These are phyloP conservation scores for Diuraphis noxia DNA, from an alignment of 1,140 invertebrate species.

Conservation along the genomic window DNA sequence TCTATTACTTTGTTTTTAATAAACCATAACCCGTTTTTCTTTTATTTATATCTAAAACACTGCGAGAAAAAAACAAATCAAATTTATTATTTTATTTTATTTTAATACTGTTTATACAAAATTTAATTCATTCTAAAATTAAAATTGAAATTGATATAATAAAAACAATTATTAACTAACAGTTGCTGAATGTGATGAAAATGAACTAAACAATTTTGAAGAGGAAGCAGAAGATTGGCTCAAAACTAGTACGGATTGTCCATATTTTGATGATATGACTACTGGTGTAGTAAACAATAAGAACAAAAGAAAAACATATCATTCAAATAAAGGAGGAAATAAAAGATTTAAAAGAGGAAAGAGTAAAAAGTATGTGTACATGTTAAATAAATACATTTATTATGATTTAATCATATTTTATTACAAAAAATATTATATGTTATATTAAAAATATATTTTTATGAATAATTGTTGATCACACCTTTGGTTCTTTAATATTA, in stretches of 20 bases:
- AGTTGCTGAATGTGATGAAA: slow-evolving; percentile 39
- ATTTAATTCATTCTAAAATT: too few relatives aligned
- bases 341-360: slow-evolving; percentile 42
- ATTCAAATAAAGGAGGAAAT: slow-evolving; percentile 40
- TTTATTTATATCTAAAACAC: background rate
- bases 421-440: background rate
- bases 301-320: slow-evolving; percentile 32
- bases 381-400: background rate
- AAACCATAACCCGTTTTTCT: background rate
- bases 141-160: background rate
- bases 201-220: slow-evolving; percentile 1
- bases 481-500: background rate
- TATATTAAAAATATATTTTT: background rate
- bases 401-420: background rate
- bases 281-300: background rate
- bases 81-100: too few relatives aligned
- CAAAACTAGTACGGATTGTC: slow-evolving; percentile 38
- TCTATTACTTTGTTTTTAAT: background rate
- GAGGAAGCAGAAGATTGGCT: slow-evolving; percentile 28
- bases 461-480: background rate
- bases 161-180: background rate
- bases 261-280: slow-evolving; percentile 37
- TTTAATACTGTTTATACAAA: background rate
- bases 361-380: slow-evolving; percentile 20
- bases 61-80: background rate